Base-by-base conservation (phyloP, 2,888 invertebrate species). In the Suillia variegata region DNA sequence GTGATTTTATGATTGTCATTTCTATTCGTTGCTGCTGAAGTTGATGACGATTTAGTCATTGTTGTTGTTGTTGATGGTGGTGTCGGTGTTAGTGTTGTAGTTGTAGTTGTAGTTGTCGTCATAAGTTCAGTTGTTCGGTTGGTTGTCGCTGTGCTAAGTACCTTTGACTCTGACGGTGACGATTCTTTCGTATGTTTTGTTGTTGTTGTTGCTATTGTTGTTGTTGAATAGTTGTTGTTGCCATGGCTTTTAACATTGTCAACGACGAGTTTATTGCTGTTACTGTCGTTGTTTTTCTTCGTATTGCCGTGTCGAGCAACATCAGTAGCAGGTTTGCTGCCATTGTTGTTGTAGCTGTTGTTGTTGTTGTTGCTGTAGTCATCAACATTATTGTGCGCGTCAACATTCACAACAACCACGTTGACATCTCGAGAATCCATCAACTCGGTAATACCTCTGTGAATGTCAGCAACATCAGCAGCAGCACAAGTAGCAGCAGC, bases 201-300 rank as follows among this genome's bases (percentile, higher is more conserved):
- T 56, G 21, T 42, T 53, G 26, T n/a, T n/a, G n/a, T n/a, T n/a
- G n/a, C n/a, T n/a, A 61, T 56, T 65, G 60, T 84, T 83, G 62
- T 84, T 84, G 65, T 85, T 76, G 85, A n/a, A n/a, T n/a, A 61
- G 57, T 79, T 47, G 84, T 85, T 60, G 85, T 85, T 54, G 85
- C 85, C 74, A 54, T 56, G 59, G 65, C 70, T 67, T 73, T 70
- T 67, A 67, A 68, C 68, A 69, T 71, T 74, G 70, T 69, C 71
- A 70, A 66, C 73, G 67, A 67, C 66, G 69, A 72, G 68, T 70
- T 72, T 74, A 71, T 73, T 68, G 71, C 70, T 48, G 68, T 57
- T 69, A 38, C 13, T 45, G 17, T 45, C 20, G 5, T 45, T 45
- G 45, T 20, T 45, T 18, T 45, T 45, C 18, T 20, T 59, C 17